Percentiles rank a stretch among this genome's conserved stretches.
Conservation (phyloP, 2,113 vertebrate genomes). For the Opisthocomus hoazin region DNA sequence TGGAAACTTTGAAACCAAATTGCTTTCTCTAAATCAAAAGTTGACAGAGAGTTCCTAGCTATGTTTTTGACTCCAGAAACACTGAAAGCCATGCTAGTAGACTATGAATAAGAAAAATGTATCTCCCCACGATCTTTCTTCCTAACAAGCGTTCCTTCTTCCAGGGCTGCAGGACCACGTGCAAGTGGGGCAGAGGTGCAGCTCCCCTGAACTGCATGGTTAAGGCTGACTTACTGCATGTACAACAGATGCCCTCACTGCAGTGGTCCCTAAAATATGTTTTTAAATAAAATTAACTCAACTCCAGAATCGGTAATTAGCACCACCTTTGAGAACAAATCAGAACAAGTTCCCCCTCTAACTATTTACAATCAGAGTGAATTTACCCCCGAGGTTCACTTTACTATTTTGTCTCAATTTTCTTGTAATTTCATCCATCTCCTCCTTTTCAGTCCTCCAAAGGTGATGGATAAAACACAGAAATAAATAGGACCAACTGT, state of each 20-base stretch:
- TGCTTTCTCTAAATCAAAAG: not conserved
- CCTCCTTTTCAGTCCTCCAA: constrained; percentile 38
- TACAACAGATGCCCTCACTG: constrained; percentile 1
- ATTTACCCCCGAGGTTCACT: constrained; percentile 39
- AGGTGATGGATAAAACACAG: constrained; percentile 66
- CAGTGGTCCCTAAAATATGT: constrained; percentile 2
- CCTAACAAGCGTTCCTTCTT: not conserved
- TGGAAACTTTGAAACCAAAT: not conserved
- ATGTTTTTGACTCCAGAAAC: not conserved
- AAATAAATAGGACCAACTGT: constrained; percentile 66
- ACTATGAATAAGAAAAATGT: not conserved
- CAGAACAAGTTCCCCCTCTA: constrained; percentile 4
- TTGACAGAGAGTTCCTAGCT: not conserved
- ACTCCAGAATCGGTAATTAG: constrained; percentile 48
- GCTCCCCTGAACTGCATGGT: not conserved
- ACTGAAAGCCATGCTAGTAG: not conserved
- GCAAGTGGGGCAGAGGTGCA: not conserved
- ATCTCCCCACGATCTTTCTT: not conserved
- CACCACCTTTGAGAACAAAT: constrained; percentile 22
- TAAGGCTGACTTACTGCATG: not conserved
- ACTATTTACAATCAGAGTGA: constrained; percentile 23
- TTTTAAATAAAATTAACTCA: constrained; percentile 55
- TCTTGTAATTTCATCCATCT: constrained; percentile 58
- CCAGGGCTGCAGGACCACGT: not conserved
- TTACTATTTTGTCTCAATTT: constrained; percentile 62